Base-by-base conservation (phyloP, 1,140 invertebrate species). In the Drosophila obscura region DNA sequence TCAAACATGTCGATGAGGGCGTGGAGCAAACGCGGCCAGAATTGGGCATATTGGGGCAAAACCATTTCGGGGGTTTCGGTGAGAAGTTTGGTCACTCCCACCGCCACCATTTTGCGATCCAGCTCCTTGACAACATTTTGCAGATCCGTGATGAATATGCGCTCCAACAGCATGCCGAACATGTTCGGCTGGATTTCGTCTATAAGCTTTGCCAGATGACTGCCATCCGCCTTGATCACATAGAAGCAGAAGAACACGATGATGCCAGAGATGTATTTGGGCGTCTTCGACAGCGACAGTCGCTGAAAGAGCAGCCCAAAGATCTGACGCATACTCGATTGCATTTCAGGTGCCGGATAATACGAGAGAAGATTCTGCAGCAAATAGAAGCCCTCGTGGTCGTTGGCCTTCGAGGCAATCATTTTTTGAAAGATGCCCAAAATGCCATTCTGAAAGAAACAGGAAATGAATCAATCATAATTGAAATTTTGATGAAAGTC, bases 381-480 rank as follows among this genome's bases (percentile, higher is more conserved):
- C 1, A 99, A 92, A 89, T 96, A 95, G 91, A 99, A 99, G 26
- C 98, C 98, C 93, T 99, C 97, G 80, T 99, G 97, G 92, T 99
- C 98, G 90, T 99, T 98, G 0, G 95, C 94, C 93, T 98, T 98
- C 0, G 97, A 99, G 4, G 97, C 96, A 75, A 99, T 97, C 65
- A 99, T 92, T 93, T 99, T 99, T 91, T 99, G 98, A 91, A 99
- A 99, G 15, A 99, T 96, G 19, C 98, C 98, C 8, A 99, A 92
- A 64, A 99, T 94, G 41, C 96, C 97, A 91, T 94, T 95, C 94
- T 97, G 58, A n/a, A 57, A 59, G 15, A 58, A 41, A 48, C 56
- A 31, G 48, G 11, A 1, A 2, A 16, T 35, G 0, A 41, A 45
- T 46, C 24, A 60, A 2, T 16, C 5, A 39, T 19, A 11, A 41